These are phyloP conservation scores for Serilophus lunatus DNA, from an alignment of 2,113 vertebrate genomes.

Conservation along the genomic window DNA sequence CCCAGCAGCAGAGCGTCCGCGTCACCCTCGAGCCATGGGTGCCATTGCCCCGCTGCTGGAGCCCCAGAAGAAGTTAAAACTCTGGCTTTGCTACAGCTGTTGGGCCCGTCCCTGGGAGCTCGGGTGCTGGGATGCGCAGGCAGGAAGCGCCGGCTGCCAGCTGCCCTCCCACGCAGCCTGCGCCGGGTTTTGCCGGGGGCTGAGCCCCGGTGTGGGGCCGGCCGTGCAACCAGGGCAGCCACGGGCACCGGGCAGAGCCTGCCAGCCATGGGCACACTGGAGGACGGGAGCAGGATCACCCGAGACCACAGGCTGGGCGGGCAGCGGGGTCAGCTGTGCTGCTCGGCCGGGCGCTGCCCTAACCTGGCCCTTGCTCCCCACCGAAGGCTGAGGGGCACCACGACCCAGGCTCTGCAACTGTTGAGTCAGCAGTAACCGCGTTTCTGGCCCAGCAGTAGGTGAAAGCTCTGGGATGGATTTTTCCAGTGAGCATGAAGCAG, in stretches of 20 bases:
- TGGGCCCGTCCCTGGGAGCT: neutral
- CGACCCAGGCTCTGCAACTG: accelerated
- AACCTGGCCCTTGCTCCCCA: neutral
- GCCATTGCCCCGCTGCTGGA: accelerated
- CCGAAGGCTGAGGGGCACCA: neutral
- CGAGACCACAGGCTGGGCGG: neutral
- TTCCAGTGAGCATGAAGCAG: neutral
- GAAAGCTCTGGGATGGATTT: neutral
- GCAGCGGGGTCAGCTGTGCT: neutral
- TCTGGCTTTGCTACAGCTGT: neutral
- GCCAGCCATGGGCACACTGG: neutral
- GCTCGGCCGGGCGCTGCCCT: neutral
- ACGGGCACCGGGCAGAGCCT: neutral
- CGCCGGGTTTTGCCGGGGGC: neutral
- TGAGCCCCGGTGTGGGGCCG: neutral
- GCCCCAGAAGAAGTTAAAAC: neutral
- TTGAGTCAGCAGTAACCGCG: neutral
- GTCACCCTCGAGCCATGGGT: too few species aligned
- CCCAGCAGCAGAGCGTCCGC: neutral
- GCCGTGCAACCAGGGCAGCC: neutral
- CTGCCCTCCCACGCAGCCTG: constrained; percentile 10
- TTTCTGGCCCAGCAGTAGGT: neutral
- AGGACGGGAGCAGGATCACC: accelerated
- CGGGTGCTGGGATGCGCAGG: neutral
- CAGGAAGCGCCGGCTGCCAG: constrained; percentile 5